Percentiles rank a stretch among this genome's conserved stretches.
Conservation (phyloP, 2,888 invertebrate species). For the Taenaris catops region DNA sequence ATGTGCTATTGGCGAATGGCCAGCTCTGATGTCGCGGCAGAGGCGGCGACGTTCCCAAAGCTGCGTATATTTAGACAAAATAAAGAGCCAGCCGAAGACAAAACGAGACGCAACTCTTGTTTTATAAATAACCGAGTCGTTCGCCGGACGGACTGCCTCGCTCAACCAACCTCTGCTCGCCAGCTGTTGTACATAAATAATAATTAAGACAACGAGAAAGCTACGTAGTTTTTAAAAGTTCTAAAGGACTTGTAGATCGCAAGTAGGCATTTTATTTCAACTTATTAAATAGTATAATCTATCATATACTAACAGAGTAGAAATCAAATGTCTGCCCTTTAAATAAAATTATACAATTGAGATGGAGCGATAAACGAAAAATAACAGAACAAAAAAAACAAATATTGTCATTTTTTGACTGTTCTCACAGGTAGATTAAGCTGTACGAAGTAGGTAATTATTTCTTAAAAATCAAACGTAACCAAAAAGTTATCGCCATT, state of each 20-base stretch:
- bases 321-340: no score
- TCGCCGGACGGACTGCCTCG: constrained; percentile 68
- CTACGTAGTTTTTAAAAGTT: constrained; percentile 36
- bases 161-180: constrained; percentile 67
- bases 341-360: no score
- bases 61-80: constrained; percentile 80
- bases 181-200: constrained; percentile 79
- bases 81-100: constrained; percentile 79
- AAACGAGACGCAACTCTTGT: constrained; percentile 78
- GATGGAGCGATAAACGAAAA: no score
- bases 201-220: constrained; percentile 73
- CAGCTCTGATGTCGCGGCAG: constrained; percentile 66
- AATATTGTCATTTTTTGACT: no score
- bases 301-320: no score
- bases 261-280: no score
- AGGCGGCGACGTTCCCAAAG: constrained; percentile 76
- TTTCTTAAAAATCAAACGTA: no score
- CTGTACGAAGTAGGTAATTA: no score
- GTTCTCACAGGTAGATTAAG: no score
- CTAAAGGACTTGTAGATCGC: constrained; percentile 9
- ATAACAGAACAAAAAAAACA: no score
- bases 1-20: constrained; percentile 60
- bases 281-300: no score
- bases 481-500: no score
- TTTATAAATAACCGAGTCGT: constrained; percentile 77